Base-by-base conservation (phyloP, 2,797 vertebrate genomes). In the Myotis myotis region DNA sequence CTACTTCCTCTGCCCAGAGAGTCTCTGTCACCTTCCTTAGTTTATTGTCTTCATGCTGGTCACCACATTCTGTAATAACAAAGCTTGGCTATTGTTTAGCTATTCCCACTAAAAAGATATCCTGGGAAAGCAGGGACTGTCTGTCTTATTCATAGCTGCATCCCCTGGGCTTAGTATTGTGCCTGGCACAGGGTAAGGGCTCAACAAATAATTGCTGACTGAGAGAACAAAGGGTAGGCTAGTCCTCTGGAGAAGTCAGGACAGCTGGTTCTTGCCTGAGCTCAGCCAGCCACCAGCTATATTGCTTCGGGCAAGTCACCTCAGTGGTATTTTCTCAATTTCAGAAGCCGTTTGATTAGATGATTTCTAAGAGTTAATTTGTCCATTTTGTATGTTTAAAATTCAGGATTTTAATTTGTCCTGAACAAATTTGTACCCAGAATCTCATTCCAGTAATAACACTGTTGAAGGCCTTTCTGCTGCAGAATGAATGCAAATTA, bases 351-450 rank as follows among this genome's bases (percentile, higher is more conserved):
- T 93, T 49, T 70, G 30, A 70, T 68, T 33, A 41, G 28, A 81
- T 79, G 23, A 70, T 93, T 93, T 85, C 57, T 47, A 84, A 72
- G 53, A n/a, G 33, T 51, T 75, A 23, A 91, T 91, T 66, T 66
- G 4, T 36, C 33, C 36, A 75, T 64, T 89, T 88, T 57, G 30
- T 55, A 64, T 22, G 53, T 75, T 68, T 74, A 81, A 93, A 95
- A 86, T 89, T 25, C 22, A 93, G n/a, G 41, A 74, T 91, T 87
- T 83, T 66, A 25, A 12, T 64, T 78, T 92, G 71, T n/a, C 47
- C 57, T 74, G 22, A 41, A 17, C 53, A 72, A 83, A 93, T 81
- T 25, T 33, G 23, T 60, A 87, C 49, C 25, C 41, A 22, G 25
- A 41, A 38, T 11, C 19, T 93, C 38, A 71, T 80, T 80, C 72